Evolutionary conservation across 2,888 invertebrate genomes (phyloP), one percentile per base, ranked within the genome.

Genomic region (Tortrix viridana): DNA sequence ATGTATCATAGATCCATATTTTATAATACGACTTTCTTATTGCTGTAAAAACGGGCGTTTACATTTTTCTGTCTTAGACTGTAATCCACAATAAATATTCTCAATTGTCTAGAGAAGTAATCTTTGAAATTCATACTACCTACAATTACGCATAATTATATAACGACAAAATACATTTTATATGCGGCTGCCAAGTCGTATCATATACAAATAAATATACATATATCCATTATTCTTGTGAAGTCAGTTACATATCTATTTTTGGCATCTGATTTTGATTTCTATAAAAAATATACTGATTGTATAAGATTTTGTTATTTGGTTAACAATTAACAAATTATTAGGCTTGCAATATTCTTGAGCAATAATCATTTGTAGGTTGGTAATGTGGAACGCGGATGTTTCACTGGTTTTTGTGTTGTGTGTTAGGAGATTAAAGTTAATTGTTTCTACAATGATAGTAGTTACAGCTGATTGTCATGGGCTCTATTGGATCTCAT

Each of bases 11-110:
- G 70, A 71, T 70, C 65, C 65, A 71, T 72, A 73, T 73, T 74
- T 75, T 75, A 73, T 69, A 73, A 49, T 46, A 50, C 69, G 69
- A 65, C 55, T 69, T 66, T 72, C 69, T 70, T 68, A 69, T 67
- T 66, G 73, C 72, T 74, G 68, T 74, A 62, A 50, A 58, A 61
- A 60, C 52, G 65, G 55, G 44, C 38, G 58, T 69, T 67, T 66
- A 69, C 58, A 66, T 58, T 53, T 66, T 65, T 60, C 60, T 49
- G 58, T 61, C 66, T 65, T 54, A 59, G 56, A 59, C 14, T 52
- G 9, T 47, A 52, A 52, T 47, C 38, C 41, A 38, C 19, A 55
- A 38, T 53, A 46, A 47, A 61, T 60, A 53, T 65, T 57, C 55
- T 57, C 55, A 26, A 57, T 46, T 49, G 26, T 65, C 63, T 57